Conservation (phyloP, 2,113 vertebrate species). For the Alectura lathami region DNA sequence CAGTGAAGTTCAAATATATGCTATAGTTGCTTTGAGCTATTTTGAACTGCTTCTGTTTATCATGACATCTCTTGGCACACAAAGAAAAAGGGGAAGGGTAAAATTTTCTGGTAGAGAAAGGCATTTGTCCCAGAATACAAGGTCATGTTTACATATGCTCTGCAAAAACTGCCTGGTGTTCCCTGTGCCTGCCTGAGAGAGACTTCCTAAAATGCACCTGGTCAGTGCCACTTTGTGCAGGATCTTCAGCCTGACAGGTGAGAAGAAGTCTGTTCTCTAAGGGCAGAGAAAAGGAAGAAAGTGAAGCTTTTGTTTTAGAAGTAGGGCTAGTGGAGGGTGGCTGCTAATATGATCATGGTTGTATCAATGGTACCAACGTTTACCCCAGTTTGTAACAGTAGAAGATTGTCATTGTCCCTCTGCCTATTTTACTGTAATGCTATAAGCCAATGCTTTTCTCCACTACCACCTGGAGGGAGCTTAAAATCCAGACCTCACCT, state of each 20-base stretch:
- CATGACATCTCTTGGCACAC: rapidly evolving
- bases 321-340: background rate
- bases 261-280: background rate
- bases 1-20: background rate
- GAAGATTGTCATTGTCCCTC: background rate
- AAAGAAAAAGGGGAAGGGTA: background rate
- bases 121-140: background rate
- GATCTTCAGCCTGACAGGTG: background rate
- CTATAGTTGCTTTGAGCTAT: background rate
- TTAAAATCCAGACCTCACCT: background rate
- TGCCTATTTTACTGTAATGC: background rate
- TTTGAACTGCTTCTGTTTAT: background rate
- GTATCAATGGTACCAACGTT: background rate
- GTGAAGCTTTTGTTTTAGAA: background rate
- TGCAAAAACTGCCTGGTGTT: background rate
- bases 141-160: background rate
- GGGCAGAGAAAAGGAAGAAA: background rate
- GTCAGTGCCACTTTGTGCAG: background rate
- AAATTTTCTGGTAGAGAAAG: background rate
- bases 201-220: background rate
- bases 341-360: background rate
- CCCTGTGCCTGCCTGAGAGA: background rate
- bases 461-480: background rate
- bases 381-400: background rate
- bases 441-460: background rate